Conservation (phyloP, 2,113 vertebrate genomes). For the Mobula birostris region DNA sequence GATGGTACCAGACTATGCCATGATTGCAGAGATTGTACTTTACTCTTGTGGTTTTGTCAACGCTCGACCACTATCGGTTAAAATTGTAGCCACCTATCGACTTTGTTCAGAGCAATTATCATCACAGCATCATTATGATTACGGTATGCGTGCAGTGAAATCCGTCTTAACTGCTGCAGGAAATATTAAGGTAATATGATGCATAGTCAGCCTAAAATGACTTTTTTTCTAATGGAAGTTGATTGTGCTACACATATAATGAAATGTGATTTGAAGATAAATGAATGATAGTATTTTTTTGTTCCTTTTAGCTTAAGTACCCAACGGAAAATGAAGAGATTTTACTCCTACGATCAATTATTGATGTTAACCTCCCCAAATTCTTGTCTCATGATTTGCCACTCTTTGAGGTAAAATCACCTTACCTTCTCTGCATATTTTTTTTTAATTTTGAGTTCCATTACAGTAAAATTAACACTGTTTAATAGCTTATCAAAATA, state of each 20-base stretch:
- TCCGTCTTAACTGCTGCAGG: conserved; percentile 82
- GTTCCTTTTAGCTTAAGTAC: conserved; percentile 67
- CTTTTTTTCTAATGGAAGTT: conserved; percentile 37
- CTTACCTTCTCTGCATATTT: not conserved
- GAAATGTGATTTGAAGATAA: not conserved
- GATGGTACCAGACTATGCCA: conserved; percentile 90
- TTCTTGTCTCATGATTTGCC: conserved; percentile 82
- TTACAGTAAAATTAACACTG: not conserved
- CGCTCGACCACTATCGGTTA: conserved; percentile 75
- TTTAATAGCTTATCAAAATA: not conserved
- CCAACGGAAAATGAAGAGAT: conserved; percentile 81
- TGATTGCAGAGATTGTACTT: conserved; percentile 87
- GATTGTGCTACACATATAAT: not conserved
- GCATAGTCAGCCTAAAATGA: conserved; percentile 11
- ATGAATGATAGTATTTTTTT: not conserved
- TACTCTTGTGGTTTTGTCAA: conserved; percentile 84
- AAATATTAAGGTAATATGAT: conserved; percentile 70
- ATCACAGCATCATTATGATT: conserved; percentile 82
- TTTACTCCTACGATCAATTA: conserved; percentile 79
- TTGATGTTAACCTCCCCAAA: conserved; percentile 83
- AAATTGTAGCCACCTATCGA: conserved; percentile 80
- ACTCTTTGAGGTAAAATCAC: conserved; percentile 74
- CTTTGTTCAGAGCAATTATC: conserved; percentile 80
- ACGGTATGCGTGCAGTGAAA: conserved; percentile 85
- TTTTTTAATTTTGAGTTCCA: not conserved